Conservation (phyloP, 1,140 invertebrate genomes). For the Drosophila pruinosa region DNA sequence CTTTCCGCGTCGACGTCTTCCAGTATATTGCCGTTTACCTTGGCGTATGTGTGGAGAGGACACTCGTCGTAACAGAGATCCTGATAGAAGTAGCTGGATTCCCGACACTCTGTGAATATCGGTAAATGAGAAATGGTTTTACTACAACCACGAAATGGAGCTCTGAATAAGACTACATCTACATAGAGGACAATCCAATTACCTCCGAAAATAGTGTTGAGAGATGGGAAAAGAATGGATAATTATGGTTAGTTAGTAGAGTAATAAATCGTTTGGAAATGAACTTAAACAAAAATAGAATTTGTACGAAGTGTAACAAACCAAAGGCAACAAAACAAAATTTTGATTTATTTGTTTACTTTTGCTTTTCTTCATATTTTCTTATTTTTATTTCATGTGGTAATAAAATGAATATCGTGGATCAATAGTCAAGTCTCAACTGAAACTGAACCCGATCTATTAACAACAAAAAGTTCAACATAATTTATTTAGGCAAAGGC, state of each 20-base stretch:
- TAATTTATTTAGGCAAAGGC: slow-evolving; percentile 32
- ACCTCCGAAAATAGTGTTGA: slow-evolving; percentile 44
- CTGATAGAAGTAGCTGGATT: slow-evolving; percentile 53
- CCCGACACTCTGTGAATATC: slow-evolving; percentile 62
- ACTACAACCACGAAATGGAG: no score
- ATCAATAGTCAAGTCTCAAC: slow-evolving; percentile 16
- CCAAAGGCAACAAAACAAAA: slow-evolving; percentile 21
- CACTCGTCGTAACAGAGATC: slow-evolving; percentile 67
- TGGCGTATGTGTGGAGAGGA: slow-evolving; percentile 56
- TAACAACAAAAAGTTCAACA: slow-evolving; percentile 48
- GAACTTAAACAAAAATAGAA: not conserved
- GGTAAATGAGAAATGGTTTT: not conserved
- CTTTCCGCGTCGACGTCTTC: not conserved
- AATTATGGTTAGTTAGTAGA: slow-evolving; percentile 12
- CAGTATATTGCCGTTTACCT: slow-evolving; percentile 19
- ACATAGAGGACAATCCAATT: slow-evolving; percentile 28
- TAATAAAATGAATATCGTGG: slow-evolving; percentile 16
- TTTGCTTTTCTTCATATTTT: not conserved
- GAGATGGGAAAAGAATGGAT: slow-evolving; percentile 14
- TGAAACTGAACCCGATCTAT: slow-evolving; percentile 24
- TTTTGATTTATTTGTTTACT: not conserved
- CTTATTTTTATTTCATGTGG: not conserved
- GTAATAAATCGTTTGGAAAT: not conserved
- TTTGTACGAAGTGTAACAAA: not conserved
- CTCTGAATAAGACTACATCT: not conserved